These are phyloP conservation scores for Cassiopea xamachana DNA, from an alignment of 30 jellyfish, hydroid and myxozoan species.

Conservation along the genomic window DNA sequence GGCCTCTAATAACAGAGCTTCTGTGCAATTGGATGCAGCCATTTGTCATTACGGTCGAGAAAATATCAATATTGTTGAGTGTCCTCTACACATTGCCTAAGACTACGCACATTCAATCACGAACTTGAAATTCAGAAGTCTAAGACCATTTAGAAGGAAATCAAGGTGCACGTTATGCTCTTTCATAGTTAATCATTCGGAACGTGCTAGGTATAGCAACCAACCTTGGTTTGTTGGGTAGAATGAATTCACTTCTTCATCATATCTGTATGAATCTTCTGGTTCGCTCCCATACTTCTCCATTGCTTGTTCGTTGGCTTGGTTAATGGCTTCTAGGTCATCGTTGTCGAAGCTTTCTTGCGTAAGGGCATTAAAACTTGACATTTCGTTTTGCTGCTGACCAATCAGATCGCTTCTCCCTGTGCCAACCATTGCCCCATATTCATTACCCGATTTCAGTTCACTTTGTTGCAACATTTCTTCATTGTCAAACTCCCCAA, in stretches of 20 bases:
- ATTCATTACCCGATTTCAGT: constrained; percentile 18
- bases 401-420: constrained; percentile 47
- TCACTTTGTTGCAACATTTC: constrained; percentile 54
- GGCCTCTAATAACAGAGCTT: no score
- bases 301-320: constrained; percentile 57
- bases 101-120: no score
- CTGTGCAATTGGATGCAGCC: no score
- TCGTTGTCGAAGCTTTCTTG: constrained; percentile 64
- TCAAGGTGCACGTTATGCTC: no score
- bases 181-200: no score
- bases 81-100: no score
- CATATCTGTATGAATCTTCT: constrained; percentile 53
- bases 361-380: constrained; percentile 27
- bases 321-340: constrained; percentile 47
- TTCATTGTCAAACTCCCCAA: constrained; percentile 65
- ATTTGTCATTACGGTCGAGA: no score
- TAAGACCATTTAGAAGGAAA: no score
- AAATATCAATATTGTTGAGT: no score
- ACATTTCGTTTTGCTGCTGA: constrained; percentile 18
- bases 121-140: no score
- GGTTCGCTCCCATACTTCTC: constrained; percentile 22
- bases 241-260: constrained; percentile 46
- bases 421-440: constrained; percentile 33
- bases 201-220: not conserved
- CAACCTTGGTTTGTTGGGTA: constrained; percentile 61